Conservation (phyloP, 2,113 vertebrate species). For the Hippocampus barbouri region DNA sequence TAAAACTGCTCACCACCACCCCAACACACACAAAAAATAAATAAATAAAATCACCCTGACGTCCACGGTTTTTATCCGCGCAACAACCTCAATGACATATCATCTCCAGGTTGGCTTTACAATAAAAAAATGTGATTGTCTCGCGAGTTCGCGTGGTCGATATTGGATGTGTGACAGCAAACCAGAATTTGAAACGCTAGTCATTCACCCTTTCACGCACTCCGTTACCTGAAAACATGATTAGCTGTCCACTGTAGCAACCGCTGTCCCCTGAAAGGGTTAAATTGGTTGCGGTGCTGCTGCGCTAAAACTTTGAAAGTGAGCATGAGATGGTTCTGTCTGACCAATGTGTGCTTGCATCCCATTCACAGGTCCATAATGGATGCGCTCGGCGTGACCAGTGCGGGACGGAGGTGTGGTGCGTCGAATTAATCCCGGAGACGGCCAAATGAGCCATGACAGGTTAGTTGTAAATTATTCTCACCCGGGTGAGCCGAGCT, state of each 20-base stretch:
- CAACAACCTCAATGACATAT: not conserved
- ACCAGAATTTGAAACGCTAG: not conserved
- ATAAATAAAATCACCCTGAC: not conserved
- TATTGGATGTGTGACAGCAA: not conserved
- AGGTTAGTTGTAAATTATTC: constrained; percentile 10
- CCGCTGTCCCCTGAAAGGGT: too few species aligned
- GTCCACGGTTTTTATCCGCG: not conserved
- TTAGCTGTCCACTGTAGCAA: too few species aligned
- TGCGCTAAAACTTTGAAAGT: too few species aligned
- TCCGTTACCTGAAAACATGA: too few species aligned
- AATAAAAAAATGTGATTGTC: not conserved
- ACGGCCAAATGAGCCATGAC: constrained; percentile 24
- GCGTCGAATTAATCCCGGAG: constrained; percentile 49
- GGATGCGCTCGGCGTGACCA: constrained; percentile 37
- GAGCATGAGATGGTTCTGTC: constrained; percentile 15
- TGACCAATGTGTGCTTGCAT: constrained; percentile 16
- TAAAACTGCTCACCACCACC: constrained; percentile 15
- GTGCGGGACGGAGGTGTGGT: constrained; percentile 26
- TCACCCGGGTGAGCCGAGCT: constrained; percentile 4
- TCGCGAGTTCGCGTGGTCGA: not conserved
- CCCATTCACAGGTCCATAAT: constrained; percentile 30
- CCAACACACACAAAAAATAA: not conserved
- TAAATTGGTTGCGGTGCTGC: too few species aligned
- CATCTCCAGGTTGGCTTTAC: not conserved
- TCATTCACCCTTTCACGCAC: too few species aligned